A percentile compares a stretch with the other conserved stretches of the same genome.
phyloP scores from a whole-genome alignment of 2,888 invertebrate species.

The Hipparchia sbordonii region DNA sequence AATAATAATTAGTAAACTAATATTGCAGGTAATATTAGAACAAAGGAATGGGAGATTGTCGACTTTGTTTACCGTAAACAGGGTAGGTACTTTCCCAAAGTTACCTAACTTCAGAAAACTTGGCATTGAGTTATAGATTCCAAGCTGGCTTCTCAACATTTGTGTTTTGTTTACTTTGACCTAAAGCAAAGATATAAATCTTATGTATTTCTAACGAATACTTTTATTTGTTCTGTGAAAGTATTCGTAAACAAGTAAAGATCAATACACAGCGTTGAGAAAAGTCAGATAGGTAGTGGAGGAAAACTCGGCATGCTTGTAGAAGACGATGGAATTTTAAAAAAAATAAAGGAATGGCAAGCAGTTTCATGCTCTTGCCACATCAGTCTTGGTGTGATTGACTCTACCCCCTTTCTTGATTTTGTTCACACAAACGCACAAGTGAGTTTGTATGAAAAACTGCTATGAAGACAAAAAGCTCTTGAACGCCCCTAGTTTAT shows the following conservation, averaged over 20 bases:
- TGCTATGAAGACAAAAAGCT: too few species aligned
- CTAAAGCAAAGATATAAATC: slow-evolving; percentile 73
- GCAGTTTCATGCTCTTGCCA: not conserved
- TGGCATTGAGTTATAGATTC: slow-evolving; percentile 82
- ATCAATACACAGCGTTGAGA: too few species aligned
- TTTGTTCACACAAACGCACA: not conserved
- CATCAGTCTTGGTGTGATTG: not conserved
- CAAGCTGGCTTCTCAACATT: slow-evolving; percentile 76
- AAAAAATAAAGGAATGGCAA: too few species aligned
- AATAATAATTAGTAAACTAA: not conserved
- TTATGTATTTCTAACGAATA: slow-evolving; percentile 42
- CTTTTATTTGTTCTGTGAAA: slow-evolving; percentile 15
- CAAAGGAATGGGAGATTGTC: slow-evolving; percentile 51
- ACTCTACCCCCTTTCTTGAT: not conserved
- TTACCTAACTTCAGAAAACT: slow-evolving; percentile 72
- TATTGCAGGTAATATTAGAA: slow-evolving; percentile 70
- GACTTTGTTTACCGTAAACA: slow-evolving; percentile 63
- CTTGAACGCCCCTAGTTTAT: too few species aligned
- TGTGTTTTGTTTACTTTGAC: slow-evolving; percentile 76
- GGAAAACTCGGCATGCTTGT: not conserved
- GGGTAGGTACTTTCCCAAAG: slow-evolving; percentile 71
- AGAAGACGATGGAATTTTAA: not conserved
- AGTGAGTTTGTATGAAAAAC: too few species aligned
- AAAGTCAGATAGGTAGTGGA: too few species aligned
- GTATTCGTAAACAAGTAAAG: slow-evolving; percentile 27